A percentile compares a stretch with the other conserved stretches of the same genome.
Conservation (phyloP, 2,113 vertebrate genomes). For the Megalops atlanticus region DNA sequence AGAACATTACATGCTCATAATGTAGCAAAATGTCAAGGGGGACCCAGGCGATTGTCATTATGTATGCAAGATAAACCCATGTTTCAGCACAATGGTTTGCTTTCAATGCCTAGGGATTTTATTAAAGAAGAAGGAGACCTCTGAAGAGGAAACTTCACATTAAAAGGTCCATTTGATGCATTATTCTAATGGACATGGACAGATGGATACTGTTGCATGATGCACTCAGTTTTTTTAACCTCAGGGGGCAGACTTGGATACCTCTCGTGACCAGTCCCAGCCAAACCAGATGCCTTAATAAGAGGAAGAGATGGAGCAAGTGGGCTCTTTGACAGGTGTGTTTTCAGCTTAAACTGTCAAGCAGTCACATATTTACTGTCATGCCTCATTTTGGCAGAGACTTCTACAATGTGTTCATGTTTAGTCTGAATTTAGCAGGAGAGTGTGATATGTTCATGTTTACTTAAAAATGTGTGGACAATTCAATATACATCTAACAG, state of each 20-base stretch:
- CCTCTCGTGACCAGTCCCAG: not conserved
- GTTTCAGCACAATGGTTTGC: slow-evolving; percentile 4
- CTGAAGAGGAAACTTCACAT: slow-evolving; percentile 8
- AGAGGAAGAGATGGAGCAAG: not conserved
- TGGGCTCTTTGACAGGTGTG: not conserved
- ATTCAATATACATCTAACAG: not conserved
- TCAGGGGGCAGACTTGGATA: not conserved
- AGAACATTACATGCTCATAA: not conserved
- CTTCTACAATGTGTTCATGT: not conserved
- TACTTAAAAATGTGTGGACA: too few relatives aligned
- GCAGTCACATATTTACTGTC: not conserved
- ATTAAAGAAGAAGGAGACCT: not conserved
- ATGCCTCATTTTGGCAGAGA: not conserved
- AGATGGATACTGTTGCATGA: too few relatives aligned
- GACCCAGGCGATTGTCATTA: too few relatives aligned
- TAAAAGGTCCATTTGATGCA: slow-evolving; percentile 3
- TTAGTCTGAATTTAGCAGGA: too few relatives aligned
- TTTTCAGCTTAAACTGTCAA: not conserved
- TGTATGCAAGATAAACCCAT: not conserved
- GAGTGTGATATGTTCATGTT: too few relatives aligned
- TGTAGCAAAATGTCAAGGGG: not conserved
- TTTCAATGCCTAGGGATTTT: not conserved
- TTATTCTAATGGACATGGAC: slow-evolving; percentile 11
- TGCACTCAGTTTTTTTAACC: not conserved
- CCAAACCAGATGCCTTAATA: not conserved